Base-by-base conservation (phyloP, 1,140 invertebrate species). In the Solenopsis invicta region DNA sequence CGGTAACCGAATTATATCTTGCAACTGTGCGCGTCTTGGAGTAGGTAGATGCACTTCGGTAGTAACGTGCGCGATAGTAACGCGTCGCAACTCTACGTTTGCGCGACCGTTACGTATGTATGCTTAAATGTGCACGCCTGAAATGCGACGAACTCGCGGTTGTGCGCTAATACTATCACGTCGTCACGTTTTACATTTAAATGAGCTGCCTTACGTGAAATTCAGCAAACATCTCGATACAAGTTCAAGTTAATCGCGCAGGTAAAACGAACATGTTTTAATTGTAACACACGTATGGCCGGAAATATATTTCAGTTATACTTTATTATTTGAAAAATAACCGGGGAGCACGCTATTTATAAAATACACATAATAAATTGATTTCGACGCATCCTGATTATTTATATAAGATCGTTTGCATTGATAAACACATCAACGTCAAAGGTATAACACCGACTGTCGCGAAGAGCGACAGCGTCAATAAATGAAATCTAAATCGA, bases 1-100 rank as follows among this genome's bases (percentile, higher is more conserved):
- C 41, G 41, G 18, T 75, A 84, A 84, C 41, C 69, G 80, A 74
- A 75, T 84, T 74, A 84, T 75, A 74, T 75, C 80, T 84, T 84
- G 80, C 56, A 50, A 74, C 61, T 64, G 62, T 81, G 80, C 54
- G 54, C 69, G 72, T 74, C 80, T 84, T 84, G 45, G 24, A 69
- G 45, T 48, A 54, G 18, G 61, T 50, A 66, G 69, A 24, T 84
- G 54, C 69, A 61, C 29, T 74, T 61, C 1, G 69, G 77, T 54
- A 71, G 45, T 56, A 8, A 6, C 3, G 37, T 48, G 66, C 56
- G 24, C 54, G 67, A 82, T 74, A 82, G 80, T 67, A n/a, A 56
- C 37, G 66, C 34, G 59, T 62, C 74, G 29, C 61, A 21, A 24
- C 78, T 56, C 24, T 16, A 41, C 24, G 41, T 59, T 72, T 62